Base-by-base conservation (phyloP, 2,888 invertebrate species). In the Chloroclystis v-ata region DNA sequence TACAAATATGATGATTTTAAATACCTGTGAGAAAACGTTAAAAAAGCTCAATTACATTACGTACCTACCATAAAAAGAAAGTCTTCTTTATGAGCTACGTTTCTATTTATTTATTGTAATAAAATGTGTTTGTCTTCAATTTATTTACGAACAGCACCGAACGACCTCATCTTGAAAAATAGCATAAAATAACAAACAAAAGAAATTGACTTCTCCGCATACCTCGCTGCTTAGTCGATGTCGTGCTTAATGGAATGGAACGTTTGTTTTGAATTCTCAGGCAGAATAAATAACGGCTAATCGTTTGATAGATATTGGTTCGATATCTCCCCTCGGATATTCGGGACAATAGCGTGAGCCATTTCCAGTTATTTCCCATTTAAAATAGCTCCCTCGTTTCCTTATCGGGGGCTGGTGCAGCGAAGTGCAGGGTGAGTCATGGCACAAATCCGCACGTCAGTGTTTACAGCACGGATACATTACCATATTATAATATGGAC, bases 291-390 rank as follows among this genome's bases (percentile, higher is more conserved):
- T 77, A 80, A 75, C 69, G 67, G 69, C 74, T 80, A 79, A 80
- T 75, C 75, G 75, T 72, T 68, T 65, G 63, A 69, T 63, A 75
- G 72, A 78, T 81, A 80, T 74, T 75, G 74, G 67, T 65, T 63
- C 64, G 67, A 67, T 78, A 82, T 82, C 78, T 75, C 77, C 82
- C 83, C 84, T 66, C 59, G 76, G 74, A 69, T 66, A 71, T 67
- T 67, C 67, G 32, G 67, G 71, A 84, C 84, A 84, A 84, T 82
- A 75, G 83, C 80, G 76, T 72, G 76, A 73, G 78, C 82, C 82
- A 79, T 83, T 83, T 84, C 79, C 77, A 82, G 80, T 75, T 80
- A 73, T 81, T 82, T 83, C 81, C 83, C 76, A 75, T 83, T 83
- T 80, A 75, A 81, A 81, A 80, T 76, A 73, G 81, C 74, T 75